Evolutionary conservation across 2,888 invertebrate genomes (phyloP).

Genomic region (Drosophila anomalata): DNA sequence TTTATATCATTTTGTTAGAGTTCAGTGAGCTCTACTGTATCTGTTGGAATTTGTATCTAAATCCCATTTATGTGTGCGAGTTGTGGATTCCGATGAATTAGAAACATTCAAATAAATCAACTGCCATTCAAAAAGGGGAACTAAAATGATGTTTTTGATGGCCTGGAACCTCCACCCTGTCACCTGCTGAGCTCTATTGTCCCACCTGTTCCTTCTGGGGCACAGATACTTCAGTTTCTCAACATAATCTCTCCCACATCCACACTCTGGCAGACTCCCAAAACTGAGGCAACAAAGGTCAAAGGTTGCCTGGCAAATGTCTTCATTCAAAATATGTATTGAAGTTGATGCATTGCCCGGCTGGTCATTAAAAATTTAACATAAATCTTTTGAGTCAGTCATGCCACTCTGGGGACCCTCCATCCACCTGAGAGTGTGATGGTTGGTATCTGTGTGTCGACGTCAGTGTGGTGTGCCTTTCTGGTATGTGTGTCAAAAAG

Average conservation of each 20-base stretch:
- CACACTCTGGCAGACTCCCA: background rate
- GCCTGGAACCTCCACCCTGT: slow-evolving; percentile 16
- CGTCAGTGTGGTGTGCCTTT: background rate
- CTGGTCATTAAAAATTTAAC: slow-evolving; percentile 44
- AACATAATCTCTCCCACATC: slow-evolving; percentile 12
- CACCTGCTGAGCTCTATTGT: slow-evolving; percentile 41
- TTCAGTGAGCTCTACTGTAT: slow-evolving; percentile 16
- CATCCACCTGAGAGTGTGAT: background rate
- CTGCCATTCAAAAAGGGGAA: slow-evolving; percentile 18
- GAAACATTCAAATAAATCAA: slow-evolving; percentile 63
- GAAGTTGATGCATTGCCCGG: slow-evolving; percentile 61
- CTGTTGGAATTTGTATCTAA: slow-evolving; percentile 11
- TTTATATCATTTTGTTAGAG: background rate
- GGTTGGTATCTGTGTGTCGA: background rate
- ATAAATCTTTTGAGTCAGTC: slow-evolving; percentile 40
- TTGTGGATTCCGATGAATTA: slow-evolving; percentile 61
- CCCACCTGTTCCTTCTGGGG: slow-evolving; percentile 21
- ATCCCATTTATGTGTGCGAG: slow-evolving; percentile 18
- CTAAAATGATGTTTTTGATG: slow-evolving; percentile 34
- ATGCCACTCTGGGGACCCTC: slow-evolving; percentile 15
- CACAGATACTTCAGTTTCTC: slow-evolving; percentile 4
- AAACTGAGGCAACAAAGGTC: slow-evolving; percentile 40
- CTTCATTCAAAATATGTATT: slow-evolving; percentile 55
- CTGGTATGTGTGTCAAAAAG: slow-evolving; percentile 68
- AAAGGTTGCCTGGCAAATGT: slow-evolving; percentile 48